These are phyloP conservation scores for Ciconia boyciana DNA, from an alignment of 2,113 vertebrate genomes.

Conservation along the genomic window DNA sequence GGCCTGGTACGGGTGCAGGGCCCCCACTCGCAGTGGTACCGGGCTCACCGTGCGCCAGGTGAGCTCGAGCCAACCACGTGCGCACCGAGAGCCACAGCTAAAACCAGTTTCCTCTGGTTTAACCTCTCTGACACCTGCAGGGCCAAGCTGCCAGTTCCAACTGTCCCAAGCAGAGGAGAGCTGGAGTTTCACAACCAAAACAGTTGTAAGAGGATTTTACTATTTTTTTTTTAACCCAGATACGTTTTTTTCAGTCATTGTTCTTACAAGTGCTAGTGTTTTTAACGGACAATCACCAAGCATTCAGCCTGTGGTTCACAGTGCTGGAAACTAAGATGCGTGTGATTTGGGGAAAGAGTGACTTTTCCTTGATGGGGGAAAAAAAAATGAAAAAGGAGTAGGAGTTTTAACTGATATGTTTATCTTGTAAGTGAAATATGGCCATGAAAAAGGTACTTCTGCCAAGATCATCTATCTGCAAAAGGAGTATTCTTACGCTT, in stretches of 20 bases:
- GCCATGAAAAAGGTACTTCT: neutral
- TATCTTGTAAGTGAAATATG: neutral
- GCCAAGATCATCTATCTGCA: neutral
- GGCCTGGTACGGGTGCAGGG: fast-evolving
- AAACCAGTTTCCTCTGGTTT: fast-evolving
- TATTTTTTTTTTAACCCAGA: neutral
- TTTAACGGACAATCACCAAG: neutral
- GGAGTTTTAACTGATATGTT: neutral
- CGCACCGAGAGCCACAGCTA: fast-evolving
- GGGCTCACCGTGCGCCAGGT: neutral
- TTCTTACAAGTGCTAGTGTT: neutral
- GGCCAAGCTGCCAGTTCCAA: fast-evolving
- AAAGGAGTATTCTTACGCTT: neutral
- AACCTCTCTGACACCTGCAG: too few species aligned
- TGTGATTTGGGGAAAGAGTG: neutral
- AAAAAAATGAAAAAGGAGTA: neutral
- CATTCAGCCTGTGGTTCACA: fast-evolving
- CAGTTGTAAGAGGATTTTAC: neutral
- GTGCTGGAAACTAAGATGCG: neutral
- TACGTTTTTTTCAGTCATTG: neutral
- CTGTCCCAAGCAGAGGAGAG: neutral
- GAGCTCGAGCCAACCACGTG: fast-evolving
- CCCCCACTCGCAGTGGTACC: fast-evolving
- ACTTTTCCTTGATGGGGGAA: neutral
- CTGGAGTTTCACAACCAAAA: neutral